A percentile compares a stretch with the other conserved stretches of the same genome.
Evolutionary conservation across 2,113 vertebrate species (phyloP).

Genomic region (Toxotes jaculatrix): DNA sequence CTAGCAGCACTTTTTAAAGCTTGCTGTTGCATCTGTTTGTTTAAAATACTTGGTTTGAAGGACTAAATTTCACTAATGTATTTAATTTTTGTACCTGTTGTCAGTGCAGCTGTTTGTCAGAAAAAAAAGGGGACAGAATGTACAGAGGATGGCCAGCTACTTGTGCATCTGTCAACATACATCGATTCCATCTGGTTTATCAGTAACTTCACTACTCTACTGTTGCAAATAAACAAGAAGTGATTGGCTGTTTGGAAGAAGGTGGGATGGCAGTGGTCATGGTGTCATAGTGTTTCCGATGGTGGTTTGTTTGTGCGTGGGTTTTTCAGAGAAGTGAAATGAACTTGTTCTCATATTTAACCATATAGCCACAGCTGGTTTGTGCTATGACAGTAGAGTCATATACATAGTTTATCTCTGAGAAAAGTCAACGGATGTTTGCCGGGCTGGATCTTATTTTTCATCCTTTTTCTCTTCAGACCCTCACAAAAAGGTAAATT

Average conservation of each 20-base stretch:
- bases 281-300: slow-evolving; percentile 6
- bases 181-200: slow-evolving; percentile 75
- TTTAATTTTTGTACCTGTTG: not conserved
- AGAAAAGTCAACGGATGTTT: not conserved
- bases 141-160: not conserved
- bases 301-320: not conserved
- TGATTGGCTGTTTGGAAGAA: slow-evolving; percentile 50
- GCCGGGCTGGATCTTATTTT: not conserved
- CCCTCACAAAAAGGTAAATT: slow-evolving; percentile 53
- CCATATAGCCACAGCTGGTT: not conserved
- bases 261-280: slow-evolving; percentile 7
- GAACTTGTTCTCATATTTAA: not conserved
- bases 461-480: slow-evolving; percentile 5
- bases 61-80: not conserved
- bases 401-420: not conserved
- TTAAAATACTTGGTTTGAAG: not conserved
- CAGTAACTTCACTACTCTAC: slow-evolving; percentile 68
- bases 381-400: not conserved
- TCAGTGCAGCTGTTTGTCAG: slow-evolving; percentile 1
- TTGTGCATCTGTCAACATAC: slow-evolving; percentile 51
- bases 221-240: slow-evolving; percentile 42
- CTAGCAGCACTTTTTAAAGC: not conserved
- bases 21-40: not conserved
- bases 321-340: not conserved
- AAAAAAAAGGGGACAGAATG: slow-evolving; percentile 5